Evolutionary conservation across 2,888 invertebrate species (phyloP).

Genomic region (Lasiommata megera): DNA sequence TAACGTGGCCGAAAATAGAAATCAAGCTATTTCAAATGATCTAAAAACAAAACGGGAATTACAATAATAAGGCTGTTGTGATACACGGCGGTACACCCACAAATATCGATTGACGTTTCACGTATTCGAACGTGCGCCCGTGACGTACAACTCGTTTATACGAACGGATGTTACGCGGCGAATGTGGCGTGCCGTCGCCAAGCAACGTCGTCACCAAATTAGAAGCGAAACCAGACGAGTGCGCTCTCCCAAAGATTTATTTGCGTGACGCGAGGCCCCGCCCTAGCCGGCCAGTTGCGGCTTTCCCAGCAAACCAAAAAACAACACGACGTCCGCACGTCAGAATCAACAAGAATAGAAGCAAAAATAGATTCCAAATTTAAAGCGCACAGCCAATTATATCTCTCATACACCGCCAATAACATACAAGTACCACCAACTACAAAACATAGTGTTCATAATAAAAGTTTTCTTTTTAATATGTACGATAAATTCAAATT

Average conservation of each 20-base stretch:
- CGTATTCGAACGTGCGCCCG: conserved; percentile 14
- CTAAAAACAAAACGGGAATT: conserved; percentile 24
- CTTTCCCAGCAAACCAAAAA: conserved; percentile 51
- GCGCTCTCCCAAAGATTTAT: conserved; percentile 46
- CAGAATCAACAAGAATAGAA: conserved; percentile 53
- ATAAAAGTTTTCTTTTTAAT: neutral
- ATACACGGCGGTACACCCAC: conserved; percentile 20
- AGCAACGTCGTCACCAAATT: conserved; percentile 71
- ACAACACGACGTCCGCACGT: conserved; percentile 47
- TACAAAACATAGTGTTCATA: no score
- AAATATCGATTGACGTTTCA: conserved; percentile 26
- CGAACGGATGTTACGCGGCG: conserved; percentile 37
- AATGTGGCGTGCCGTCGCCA: conserved; percentile 45
- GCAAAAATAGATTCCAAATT: conserved; percentile 38
- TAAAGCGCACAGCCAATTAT: conserved; percentile 38
- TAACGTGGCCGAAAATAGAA: conserved; percentile 14
- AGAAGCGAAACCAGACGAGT: conserved; percentile 59
- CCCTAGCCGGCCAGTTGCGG: conserved; percentile 48
- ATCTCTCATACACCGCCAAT: conserved; percentile 22
- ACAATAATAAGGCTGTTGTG: conserved; percentile 21
- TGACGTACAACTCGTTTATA: conserved; percentile 26
- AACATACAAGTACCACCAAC: neutral
- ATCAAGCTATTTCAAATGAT: conserved; percentile 12
- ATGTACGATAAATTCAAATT: neutral
- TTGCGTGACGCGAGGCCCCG: conserved; percentile 67